These are phyloP conservation scores for Acropora tenuis DNA, from an alignment of 64 coral and sea anemone genomes.

Conservation along the genomic window DNA sequence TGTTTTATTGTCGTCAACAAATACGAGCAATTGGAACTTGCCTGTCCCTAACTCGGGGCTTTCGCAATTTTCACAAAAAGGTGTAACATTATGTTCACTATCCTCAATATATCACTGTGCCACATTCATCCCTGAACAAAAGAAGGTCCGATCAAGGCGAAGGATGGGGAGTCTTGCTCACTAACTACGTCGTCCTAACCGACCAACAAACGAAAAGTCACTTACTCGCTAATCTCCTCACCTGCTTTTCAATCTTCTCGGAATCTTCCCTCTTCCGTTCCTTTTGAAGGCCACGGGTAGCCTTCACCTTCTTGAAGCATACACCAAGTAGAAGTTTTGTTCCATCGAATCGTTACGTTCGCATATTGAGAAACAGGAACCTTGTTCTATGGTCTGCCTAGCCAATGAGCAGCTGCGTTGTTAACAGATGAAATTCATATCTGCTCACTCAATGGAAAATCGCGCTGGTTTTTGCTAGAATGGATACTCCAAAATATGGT, in stretches of 20 bases:
- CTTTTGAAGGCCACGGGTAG: too few relatives aligned
- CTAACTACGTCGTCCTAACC: conserved; percentile 27
- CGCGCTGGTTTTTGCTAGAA: too few relatives aligned
- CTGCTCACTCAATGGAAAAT: too few relatives aligned
- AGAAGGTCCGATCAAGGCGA: conserved; percentile 34
- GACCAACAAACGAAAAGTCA: conserved; percentile 49
- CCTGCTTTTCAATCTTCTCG: conserved; percentile 47
- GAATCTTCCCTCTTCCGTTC: conserved; percentile 13
- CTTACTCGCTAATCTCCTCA: conserved; percentile 62
- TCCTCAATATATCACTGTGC: not conserved
- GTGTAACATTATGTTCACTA: conserved; percentile 7
- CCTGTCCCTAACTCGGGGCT: conserved; percentile 13
- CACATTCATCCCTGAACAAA: not conserved
- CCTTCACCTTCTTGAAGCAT: too few relatives aligned
- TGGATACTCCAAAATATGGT: too few relatives aligned
- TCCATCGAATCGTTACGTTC: too few relatives aligned
- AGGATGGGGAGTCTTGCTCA: conserved; percentile 36
- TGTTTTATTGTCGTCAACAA: conserved; percentile 10
- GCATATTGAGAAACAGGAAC: too few relatives aligned
- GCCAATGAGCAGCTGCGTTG: too few relatives aligned
- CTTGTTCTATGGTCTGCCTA: too few relatives aligned
- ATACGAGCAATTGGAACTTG: not conserved
- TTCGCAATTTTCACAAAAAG: conserved; percentile 40
- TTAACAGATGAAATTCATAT: too few relatives aligned
- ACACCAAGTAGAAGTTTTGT: too few relatives aligned